Evolutionary conservation across 2,797 vertebrate genomes (phyloP).

Genomic region (Rousettus madagascariensis): DNA sequence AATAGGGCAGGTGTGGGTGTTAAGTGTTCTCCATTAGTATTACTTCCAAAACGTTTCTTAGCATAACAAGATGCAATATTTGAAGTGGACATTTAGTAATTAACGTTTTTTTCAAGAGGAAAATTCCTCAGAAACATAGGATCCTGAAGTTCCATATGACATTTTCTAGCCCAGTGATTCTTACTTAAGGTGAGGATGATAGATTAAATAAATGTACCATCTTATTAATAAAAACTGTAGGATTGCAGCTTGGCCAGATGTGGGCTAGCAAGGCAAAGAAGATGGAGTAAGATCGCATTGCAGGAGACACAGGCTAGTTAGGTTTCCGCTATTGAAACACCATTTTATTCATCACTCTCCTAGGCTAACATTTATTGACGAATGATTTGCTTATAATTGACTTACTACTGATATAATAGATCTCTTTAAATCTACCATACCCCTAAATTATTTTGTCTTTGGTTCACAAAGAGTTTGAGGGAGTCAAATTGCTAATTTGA

Average conservation of each 20-base stretch:
- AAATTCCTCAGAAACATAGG: neutral
- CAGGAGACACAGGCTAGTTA: neutral
- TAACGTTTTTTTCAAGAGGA: neutral
- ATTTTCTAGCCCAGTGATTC: neutral
- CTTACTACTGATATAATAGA: neutral
- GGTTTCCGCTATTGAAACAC: neutral
- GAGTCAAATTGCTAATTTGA: neutral
- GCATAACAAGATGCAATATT: neutral
- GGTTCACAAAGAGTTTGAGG: neutral
- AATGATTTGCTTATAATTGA: neutral
- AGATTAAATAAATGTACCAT: neutral
- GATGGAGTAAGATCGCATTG: too few relatives aligned
- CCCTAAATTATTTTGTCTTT: neutral
- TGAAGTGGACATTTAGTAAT: neutral
- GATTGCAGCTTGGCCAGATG: neutral
- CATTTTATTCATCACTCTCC: neutral
- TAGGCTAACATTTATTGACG: neutral
- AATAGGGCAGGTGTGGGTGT: neutral
- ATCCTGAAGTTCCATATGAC: neutral
- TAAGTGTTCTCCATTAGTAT: neutral
- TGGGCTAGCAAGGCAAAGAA: neutral
- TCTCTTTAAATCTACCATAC: neutral
- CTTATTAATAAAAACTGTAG: neutral
- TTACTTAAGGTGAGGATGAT: neutral
- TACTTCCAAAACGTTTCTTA: neutral